A percentile compares a stretch with the other conserved stretches of the same genome.
These are phyloP conservation scores for Pollenia labialis DNA, from an alignment of 2,888 invertebrate species.

Conservation along the genomic window DNA sequence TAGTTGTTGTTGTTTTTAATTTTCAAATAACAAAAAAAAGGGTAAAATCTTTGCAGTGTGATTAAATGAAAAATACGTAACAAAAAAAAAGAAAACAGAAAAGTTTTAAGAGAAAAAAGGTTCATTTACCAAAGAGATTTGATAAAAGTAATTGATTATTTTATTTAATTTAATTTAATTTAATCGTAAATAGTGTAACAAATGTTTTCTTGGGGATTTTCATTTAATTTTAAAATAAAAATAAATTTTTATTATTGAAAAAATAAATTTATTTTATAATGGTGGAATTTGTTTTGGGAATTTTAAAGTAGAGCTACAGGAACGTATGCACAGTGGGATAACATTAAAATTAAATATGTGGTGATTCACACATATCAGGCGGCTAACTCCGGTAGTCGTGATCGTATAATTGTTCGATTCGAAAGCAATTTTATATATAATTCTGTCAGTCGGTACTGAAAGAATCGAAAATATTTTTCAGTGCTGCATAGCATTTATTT, in stretches of 20 bases:
- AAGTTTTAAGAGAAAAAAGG: neutral
- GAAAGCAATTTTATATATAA: too few relatives aligned
- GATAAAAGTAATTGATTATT: constrained; percentile 44
- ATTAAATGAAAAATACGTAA: constrained; percentile 41
- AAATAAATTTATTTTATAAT: too few relatives aligned
- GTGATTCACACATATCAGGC: too few relatives aligned
- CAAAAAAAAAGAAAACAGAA: neutral
- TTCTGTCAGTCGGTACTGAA: too few relatives aligned
- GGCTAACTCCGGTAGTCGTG: too few relatives aligned
- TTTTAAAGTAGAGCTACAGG: too few relatives aligned
- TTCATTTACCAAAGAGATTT: constrained; percentile 4
- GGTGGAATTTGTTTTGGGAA: too few relatives aligned
- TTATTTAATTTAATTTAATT: constrained; percentile 12
- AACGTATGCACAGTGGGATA: too few relatives aligned
- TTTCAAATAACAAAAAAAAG: constrained; percentile 46
- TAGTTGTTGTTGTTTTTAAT: constrained; percentile 45
- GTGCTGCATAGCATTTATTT: too few relatives aligned
- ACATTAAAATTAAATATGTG: too few relatives aligned
- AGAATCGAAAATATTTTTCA: too few relatives aligned
- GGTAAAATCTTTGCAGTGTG: constrained; percentile 15
- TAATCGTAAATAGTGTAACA: neutral
- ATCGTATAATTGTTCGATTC: too few relatives aligned
- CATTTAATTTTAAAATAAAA: neutral
- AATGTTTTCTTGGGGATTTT: neutral
- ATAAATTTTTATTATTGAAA: neutral